Evolutionary conservation across 2,888 invertebrate genomes (phyloP).

Genomic region (Lottia scabra): DNA sequence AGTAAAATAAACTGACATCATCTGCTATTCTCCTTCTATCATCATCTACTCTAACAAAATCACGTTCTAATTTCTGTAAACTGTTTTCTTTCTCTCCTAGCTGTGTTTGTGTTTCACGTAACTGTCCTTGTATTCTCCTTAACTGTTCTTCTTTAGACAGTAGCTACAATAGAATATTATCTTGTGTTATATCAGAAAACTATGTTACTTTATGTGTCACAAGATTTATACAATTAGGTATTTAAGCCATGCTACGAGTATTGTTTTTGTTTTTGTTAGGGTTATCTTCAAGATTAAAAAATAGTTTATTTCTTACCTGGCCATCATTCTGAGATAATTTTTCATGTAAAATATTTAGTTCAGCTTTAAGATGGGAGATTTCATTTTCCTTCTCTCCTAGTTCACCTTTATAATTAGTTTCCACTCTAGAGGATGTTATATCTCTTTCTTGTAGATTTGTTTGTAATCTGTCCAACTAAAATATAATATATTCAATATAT

Average conservation of each 20-base stretch:
- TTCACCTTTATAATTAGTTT: slow-evolving; percentile 56
- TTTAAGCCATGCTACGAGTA: no score
- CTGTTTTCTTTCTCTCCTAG: slow-evolving; percentile 45
- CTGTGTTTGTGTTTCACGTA: slow-evolving; percentile 50
- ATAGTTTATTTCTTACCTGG: slow-evolving; percentile 40
- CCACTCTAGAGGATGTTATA: slow-evolving; percentile 53
- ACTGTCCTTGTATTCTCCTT: slow-evolving; percentile 43
- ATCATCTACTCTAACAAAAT: slow-evolving; percentile 50
- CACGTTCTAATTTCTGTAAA: slow-evolving; percentile 55
- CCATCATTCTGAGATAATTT: slow-evolving; percentile 55
- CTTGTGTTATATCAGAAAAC: no score
- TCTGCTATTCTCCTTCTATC: slow-evolving; percentile 51
- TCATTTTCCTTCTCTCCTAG: slow-evolving; percentile 59
- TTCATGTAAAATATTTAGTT: slow-evolving; percentile 62
- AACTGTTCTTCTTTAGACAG: slow-evolving; percentile 58
- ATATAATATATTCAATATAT: not conserved
- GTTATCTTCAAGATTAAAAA: no score
- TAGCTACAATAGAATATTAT: slow-evolving; percentile 39
- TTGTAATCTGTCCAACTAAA: slow-evolving; percentile 57
- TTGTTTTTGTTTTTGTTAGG: no score
- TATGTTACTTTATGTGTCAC: no score
- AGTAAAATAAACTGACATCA: slow-evolving; percentile 38
- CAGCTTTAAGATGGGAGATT: slow-evolving; percentile 54
- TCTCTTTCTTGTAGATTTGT: slow-evolving; percentile 60
- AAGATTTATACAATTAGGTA: no score